A percentile compares a stretch with the other conserved stretches of the same genome.
Evolutionary conservation across 1,140 invertebrate species (phyloP).

Genomic region (Trichonephila clavipes): DNA sequence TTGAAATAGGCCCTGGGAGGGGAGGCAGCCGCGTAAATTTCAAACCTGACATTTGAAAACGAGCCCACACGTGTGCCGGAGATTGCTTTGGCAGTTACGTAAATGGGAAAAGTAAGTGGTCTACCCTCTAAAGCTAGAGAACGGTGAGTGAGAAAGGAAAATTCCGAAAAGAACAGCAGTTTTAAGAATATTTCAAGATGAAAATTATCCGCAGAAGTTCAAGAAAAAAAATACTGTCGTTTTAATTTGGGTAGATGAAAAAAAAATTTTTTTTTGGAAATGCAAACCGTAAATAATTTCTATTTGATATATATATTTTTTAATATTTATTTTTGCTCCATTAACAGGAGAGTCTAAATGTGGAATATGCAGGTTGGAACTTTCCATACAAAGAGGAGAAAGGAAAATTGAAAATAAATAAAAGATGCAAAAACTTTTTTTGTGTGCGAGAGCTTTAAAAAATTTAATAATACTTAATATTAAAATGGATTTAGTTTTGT

Average conservation of each 20-base stretch:
- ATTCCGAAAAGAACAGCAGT: not conserved
- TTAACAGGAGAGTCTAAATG: too few relatives aligned
- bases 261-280: too few relatives aligned
- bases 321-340: too few relatives aligned
- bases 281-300: too few relatives aligned
- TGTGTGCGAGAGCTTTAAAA: too few relatives aligned
- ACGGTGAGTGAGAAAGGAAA: not conserved
- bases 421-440: too few relatives aligned
- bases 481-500: too few relatives aligned
- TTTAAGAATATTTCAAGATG: not conserved
- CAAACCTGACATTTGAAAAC: conserved; percentile 11
- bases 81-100: conserved; percentile 47
- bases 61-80: conserved; percentile 41
- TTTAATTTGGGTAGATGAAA: not conserved
- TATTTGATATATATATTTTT: too few relatives aligned
- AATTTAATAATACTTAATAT: too few relatives aligned
- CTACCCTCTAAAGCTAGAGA: not conserved
- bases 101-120: conserved; percentile 22
- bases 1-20: not conserved
- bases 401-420: too few relatives aligned
- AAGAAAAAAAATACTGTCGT: not conserved
- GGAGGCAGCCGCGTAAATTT: conserved; percentile 38
- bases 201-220: not conserved
- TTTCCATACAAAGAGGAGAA: too few relatives aligned
- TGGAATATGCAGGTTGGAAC: too few relatives aligned